These are phyloP conservation scores for Vombatus ursinus DNA, from an alignment of 2,113 vertebrate genomes.

Conservation along the genomic window DNA sequence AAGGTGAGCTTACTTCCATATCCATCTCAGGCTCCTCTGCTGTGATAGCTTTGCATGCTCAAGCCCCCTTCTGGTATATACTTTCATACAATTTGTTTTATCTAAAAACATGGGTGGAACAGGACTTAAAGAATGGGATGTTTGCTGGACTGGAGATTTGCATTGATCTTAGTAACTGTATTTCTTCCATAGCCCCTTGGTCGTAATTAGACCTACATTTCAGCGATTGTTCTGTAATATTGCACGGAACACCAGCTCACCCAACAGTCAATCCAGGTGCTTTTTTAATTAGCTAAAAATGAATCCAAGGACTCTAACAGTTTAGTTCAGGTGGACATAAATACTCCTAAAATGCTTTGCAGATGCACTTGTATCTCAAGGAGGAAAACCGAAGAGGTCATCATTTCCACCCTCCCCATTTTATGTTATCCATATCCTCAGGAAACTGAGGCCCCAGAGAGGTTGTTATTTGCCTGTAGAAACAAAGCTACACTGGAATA, in stretches of 20 bases:
- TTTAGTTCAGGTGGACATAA: neutral
- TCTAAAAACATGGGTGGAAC: neutral
- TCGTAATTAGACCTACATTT: neutral
- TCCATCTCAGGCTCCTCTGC: neutral
- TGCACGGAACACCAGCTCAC: neutral
- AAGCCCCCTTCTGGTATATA: neutral
- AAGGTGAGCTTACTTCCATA: neutral
- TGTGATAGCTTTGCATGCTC: neutral
- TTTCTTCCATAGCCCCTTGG: neutral
- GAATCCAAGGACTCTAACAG: neutral
- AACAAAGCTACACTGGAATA: neutral
- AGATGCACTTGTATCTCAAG: neutral
- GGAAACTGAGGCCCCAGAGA: neutral
- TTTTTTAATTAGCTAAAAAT: neutral
- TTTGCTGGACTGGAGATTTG: neutral
- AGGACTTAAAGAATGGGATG: neutral
- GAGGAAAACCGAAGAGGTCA: neutral
- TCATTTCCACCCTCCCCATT: neutral
- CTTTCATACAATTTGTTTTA: neutral
- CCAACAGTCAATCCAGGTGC: neutral
- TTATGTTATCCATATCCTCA: no score
- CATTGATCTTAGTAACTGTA: neutral
- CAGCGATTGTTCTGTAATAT: neutral
- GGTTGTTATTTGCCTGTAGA: neutral
- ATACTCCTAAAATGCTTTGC: neutral